phyloP scores from a whole-genome alignment of 2,888 invertebrate genomes.

The Dicyrtoma fusca region DNA sequence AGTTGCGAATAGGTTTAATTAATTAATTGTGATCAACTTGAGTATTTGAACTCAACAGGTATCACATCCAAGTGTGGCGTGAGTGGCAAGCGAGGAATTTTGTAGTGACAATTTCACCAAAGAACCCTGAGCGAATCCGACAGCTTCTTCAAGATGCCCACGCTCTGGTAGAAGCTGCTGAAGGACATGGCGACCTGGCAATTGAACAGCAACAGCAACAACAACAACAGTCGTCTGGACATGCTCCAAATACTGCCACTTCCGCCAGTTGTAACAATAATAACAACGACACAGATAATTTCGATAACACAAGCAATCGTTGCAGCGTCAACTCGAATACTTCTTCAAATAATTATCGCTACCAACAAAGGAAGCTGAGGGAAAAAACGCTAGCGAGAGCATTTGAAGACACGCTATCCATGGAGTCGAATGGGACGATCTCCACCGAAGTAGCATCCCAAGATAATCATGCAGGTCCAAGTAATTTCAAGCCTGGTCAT shows the following conservation, averaged over 20 bases:
- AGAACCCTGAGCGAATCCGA: conserved; percentile 15
- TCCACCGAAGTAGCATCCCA: neutral
- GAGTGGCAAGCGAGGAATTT: conserved; percentile 55
- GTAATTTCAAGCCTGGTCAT: neutral
- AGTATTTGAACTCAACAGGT: conserved; percentile 30
- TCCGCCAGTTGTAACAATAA: neutral
- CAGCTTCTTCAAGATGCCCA: no score
- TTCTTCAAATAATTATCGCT: neutral
- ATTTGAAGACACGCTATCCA: conserved; percentile 5
- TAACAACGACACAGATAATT: neutral
- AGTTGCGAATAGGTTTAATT: no score
- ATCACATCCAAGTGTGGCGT: conserved; percentile 53
- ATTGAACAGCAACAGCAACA: neutral
- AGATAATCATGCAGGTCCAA: neutral
- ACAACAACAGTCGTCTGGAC: neutral
- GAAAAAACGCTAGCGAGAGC: conserved; percentile 3
- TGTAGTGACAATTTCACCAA: conserved; percentile 52
- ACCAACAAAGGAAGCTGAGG: conserved; percentile 8
- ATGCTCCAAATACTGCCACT: no score
- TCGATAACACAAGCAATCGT: no score
- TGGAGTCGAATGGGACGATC: conserved; percentile 5
- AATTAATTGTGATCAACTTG: neutral
- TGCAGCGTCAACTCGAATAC: neutral
- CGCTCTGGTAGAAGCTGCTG: no score
- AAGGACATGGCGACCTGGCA: neutral